These are phyloP conservation scores for Harpalus rubripes DNA, from an alignment of 2,888 invertebrate species.

Conservation along the genomic window DNA sequence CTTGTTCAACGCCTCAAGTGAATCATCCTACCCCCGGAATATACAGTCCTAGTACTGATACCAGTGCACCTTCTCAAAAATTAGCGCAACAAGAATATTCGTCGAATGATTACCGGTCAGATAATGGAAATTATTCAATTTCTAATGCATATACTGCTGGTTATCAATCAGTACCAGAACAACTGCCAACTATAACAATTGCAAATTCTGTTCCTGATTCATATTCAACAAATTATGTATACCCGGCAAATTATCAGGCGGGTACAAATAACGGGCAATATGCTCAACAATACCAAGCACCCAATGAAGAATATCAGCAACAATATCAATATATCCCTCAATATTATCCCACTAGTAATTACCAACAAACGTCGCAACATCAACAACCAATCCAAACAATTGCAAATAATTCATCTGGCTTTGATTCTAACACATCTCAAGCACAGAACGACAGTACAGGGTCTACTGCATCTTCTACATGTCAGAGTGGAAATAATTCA, in stretches of 20 bases:
- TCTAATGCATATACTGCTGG: neutral
- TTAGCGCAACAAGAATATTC: slow-evolving; percentile 26
- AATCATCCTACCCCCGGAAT: slow-evolving; percentile 21
- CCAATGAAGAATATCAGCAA: slow-evolving; percentile 69
- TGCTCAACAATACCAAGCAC: slow-evolving; percentile 68
- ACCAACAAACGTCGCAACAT: slow-evolving; percentile 65
- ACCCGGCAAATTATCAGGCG: slow-evolving; percentile 60
- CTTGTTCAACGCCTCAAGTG: slow-evolving; percentile 21
- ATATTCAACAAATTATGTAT: slow-evolving; percentile 34
- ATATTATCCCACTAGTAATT: slow-evolving; percentile 67
- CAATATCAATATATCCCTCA: slow-evolving; percentile 69
- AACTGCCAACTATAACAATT: slow-evolving; percentile 8
- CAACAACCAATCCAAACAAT: slow-evolving; percentile 70
- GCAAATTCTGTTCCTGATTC: slow-evolving; percentile 9
- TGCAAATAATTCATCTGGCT: slow-evolving; percentile 71
- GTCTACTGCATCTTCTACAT: neutral
- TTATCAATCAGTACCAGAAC: slow-evolving; percentile 31
- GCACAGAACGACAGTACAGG: slow-evolving; percentile 5
- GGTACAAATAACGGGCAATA: slow-evolving; percentile 16
- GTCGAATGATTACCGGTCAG: neutral
- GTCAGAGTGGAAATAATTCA: slow-evolving; percentile 1
- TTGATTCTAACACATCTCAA: slow-evolving; percentile 72
- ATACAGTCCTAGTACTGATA: slow-evolving; percentile 53
- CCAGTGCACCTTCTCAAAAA: slow-evolving; percentile 60
- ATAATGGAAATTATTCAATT: slow-evolving; percentile 10